phyloP scores from a whole-genome alignment of 2,888 invertebrate species.

The Orchestes rusci region DNA sequence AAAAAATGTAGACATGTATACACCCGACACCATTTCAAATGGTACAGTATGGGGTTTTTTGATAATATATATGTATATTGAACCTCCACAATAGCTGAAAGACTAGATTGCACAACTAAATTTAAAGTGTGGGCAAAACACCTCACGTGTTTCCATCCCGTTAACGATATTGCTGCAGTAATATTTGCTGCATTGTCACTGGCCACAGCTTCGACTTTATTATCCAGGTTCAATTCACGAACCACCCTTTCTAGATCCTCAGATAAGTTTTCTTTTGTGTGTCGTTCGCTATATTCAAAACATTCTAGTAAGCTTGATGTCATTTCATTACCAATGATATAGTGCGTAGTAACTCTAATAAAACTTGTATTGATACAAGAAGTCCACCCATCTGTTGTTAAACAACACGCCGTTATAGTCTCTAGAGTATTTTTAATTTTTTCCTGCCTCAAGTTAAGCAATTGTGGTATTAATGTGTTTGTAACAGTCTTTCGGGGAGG shows the following conservation, averaged over 20 bases:
- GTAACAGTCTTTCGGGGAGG: constrained; percentile 9
- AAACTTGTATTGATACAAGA: constrained; percentile 2
- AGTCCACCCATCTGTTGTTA: constrained; percentile 8
- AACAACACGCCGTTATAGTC: not conserved
- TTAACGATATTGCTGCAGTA: constrained; percentile 2
- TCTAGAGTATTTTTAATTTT: constrained; percentile 2
- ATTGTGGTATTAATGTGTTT: constrained; percentile 6
- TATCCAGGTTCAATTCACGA: constrained; percentile 7
- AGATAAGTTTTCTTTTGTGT: constrained; percentile 6
- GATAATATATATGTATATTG: too few relatives aligned
- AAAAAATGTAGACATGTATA: too few relatives aligned
- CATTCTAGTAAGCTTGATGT: constrained; percentile 6
- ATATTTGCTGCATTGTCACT: constrained; percentile 11
- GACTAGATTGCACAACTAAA: too few relatives aligned
- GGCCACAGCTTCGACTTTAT: constrained; percentile 10
- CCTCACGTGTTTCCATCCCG: constrained; percentile 9
- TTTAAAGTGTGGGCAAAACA: constrained; percentile 21
- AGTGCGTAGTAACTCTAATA: constrained; percentile 4
- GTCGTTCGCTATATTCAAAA: constrained; percentile 4
- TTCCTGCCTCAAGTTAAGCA: constrained; percentile 3
- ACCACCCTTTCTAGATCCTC: constrained; percentile 1
- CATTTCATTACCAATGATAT: not conserved
- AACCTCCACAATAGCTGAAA: not conserved
- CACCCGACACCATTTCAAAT: too few relatives aligned
- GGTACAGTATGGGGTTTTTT: too few relatives aligned